Conservation (phyloP, 2,113 vertebrate genomes). For the Gallinago media region DNA sequence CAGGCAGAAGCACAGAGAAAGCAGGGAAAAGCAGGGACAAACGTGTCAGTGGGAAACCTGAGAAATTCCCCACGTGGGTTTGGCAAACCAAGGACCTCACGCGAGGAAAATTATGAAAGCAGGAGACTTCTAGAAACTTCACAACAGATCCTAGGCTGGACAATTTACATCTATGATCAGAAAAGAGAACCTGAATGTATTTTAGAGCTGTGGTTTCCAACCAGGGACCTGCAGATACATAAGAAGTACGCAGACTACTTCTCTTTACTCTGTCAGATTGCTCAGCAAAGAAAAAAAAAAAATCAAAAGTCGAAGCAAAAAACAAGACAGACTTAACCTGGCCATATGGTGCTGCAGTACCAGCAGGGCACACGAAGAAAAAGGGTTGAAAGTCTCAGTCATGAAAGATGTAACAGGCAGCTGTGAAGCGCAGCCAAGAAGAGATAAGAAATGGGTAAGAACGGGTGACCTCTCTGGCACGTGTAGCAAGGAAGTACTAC, state of each 20-base stretch:
- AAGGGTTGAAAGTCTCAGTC: background rate
- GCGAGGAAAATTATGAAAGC: background rate
- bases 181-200: background rate
- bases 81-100: background rate
- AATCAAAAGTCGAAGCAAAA: background rate
- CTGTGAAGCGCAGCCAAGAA: background rate
- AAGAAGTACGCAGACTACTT: fast-evolving
- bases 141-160: background rate
- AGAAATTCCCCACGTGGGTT: background rate
- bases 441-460: background rate
- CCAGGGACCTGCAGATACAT: background rate
- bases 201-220: background rate
- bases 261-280: background rate
- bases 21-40: background rate
- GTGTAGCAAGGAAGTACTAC: background rate
- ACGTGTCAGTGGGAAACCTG: fast-evolving
- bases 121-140: background rate
- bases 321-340: background rate
- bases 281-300: background rate
- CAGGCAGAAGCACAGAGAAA: background rate
- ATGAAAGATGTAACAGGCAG: background rate
- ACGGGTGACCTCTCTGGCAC: background rate
- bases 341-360: background rate
- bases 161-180: fast-evolving
- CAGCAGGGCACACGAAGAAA: background rate